phyloP scores from a whole-genome alignment of 53 echinoderm and acorn worm genomes.

The Pentamera pediparva region DNA sequence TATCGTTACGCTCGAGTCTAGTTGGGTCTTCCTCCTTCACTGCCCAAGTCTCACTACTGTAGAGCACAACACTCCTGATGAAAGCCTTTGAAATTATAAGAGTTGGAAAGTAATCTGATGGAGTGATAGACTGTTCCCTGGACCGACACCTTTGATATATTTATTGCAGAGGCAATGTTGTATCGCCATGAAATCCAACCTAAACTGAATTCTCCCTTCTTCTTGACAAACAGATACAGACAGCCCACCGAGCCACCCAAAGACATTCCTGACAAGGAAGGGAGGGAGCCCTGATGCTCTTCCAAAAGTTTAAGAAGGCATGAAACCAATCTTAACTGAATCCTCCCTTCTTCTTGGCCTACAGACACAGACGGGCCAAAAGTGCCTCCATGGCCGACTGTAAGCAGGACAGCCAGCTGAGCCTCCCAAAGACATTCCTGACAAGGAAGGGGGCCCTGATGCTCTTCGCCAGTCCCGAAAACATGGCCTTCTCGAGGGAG shows the following conservation, averaged over 20 bases:
- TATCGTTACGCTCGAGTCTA: no score
- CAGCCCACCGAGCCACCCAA: slow-evolving; percentile 53
- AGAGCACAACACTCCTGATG: no score
- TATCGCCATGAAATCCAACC: no score
- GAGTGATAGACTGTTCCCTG: no score
- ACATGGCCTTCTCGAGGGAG: slow-evolving; percentile 60
- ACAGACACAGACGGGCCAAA: slow-evolving; percentile 41
- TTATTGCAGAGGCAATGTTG: no score
- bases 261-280: slow-evolving; percentile 80
- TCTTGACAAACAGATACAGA: slow-evolving; percentile 10
- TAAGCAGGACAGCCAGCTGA: slow-evolving; percentile 21
- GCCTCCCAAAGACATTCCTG: slow-evolving; percentile 76
- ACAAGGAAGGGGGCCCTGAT: slow-evolving; percentile 89
- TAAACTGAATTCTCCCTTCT: slow-evolving; percentile 18
- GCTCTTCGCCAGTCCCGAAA: slow-evolving; percentile 77
- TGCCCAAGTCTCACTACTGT: no score
- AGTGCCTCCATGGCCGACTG: slow-evolving; percentile 42
- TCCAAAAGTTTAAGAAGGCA: no score
- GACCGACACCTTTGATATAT: no score
- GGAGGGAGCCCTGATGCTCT: slow-evolving; percentile 92
- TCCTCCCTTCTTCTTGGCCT: neutral
- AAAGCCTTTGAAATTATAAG: no score
- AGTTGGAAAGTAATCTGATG: no score
- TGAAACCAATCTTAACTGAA: no score
- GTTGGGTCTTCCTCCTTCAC: no score